These are phyloP conservation scores for Drosophila cardini DNA, from an alignment of 1,140 invertebrate genomes.

Conservation along the genomic window DNA sequence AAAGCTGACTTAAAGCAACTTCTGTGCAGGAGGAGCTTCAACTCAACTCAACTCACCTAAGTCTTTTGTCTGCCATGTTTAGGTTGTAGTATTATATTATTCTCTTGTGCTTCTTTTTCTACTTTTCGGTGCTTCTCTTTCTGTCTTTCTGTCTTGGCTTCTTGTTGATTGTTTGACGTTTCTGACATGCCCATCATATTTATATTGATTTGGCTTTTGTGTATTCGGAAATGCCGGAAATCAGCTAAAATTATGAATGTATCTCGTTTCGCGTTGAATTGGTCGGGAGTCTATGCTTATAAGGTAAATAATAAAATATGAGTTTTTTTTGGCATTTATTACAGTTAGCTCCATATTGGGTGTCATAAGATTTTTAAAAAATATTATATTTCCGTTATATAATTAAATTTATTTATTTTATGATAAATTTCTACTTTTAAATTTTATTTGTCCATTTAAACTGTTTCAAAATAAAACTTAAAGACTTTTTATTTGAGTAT, in stretches of 20 bases:
- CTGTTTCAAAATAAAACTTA: too few relatives aligned
- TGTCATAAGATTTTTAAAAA: too few relatives aligned
- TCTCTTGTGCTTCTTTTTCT: neutral
- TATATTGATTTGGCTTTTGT: constrained; percentile 42
- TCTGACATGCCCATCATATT: constrained; percentile 39
- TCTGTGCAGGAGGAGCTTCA: constrained; percentile 7
- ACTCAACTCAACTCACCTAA: constrained; percentile 25
- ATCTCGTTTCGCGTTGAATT: constrained; percentile 3
- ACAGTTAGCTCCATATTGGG: neutral
- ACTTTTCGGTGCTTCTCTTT: neutral
- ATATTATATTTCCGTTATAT: too few relatives aligned
- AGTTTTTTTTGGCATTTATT: neutral
- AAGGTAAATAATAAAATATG: neutral
- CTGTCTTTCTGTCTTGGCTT: neutral
- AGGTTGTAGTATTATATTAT: constrained; percentile 12
- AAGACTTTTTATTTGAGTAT: too few relatives aligned
- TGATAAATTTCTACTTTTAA: too few relatives aligned
- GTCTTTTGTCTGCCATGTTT: constrained; percentile 32
- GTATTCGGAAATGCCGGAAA: constrained; percentile 26
- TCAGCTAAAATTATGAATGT: constrained; percentile 25
- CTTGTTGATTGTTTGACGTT: constrained; percentile 28
- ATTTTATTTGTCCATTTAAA: too few relatives aligned
- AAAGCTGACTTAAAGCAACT: constrained; percentile 43
- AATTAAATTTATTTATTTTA: too few relatives aligned
- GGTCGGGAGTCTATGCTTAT: neutral